Evolutionary conservation across 2,888 invertebrate genomes (phyloP), one percentile per base, ranked within the genome.

Genomic region (Drymonia ruficornis): DNA sequence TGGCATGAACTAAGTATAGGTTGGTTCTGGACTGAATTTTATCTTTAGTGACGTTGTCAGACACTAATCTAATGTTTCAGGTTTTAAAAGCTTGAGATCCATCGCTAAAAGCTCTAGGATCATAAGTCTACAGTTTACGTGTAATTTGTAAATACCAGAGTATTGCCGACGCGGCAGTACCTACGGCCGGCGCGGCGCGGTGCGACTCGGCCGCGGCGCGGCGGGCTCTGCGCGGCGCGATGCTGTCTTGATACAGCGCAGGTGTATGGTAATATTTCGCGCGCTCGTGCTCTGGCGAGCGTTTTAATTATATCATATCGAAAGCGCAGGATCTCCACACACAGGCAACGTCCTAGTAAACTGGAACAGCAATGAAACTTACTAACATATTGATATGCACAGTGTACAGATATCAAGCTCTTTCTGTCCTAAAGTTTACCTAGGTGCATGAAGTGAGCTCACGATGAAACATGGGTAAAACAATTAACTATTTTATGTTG

Each of bases 261-360:
- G 69, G 70, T 70, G 83, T 88, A 88, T 87, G 89, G 87, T 88
- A 87, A 89, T 88, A 86, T 85, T 84, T 82, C 79, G 83, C 82
- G 80, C 83, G 87, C 82, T 86, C 86, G 86, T 86, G 86, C 84
- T 59, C 75, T 70, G 74, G 62, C 70, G 73, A 73, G 74, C 81
- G 76, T 75, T 81, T 86, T 87, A 85, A 87, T 87, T 87, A 88
- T 84, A 86, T 86, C 80, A 84, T 88, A 87, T 87, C 86, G 78
- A 72, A 66, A 61, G 62, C 72, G 52, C 66, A 64, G 66, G 71
- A 83, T 82, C 83, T 77, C 57, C 55, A 50, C 56, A 61, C 60
- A 56, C 52, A 59, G 54, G 50, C 55, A 29, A n/a, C 45, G 40
- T 61, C 38, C 59, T 16, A 40, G 40, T 40, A 8, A 16, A 40